phyloP scores from a whole-genome alignment of 2,797 vertebrate genomes.

The Macrochelys suwanniensis region DNA sequence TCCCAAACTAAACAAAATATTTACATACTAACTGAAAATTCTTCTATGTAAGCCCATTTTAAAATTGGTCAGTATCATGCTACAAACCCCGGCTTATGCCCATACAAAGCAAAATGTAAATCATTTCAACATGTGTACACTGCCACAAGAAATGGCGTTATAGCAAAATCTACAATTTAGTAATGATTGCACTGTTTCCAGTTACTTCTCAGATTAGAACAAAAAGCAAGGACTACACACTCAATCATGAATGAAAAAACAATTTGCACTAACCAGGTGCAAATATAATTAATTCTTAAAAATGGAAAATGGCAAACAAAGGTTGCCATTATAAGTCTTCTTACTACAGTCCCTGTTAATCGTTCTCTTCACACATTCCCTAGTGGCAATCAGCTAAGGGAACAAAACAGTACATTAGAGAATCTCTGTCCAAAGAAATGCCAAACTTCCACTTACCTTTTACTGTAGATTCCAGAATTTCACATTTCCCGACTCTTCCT shows the following conservation, averaged over 20 bases:
- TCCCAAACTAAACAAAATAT: neutral
- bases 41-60: neutral
- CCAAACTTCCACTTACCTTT: constrained; percentile 5
- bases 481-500: neutral
- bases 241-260: neutral
- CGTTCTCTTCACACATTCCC: neutral
- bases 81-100: neutral
- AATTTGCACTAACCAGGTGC: neutral
- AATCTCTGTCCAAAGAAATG: neutral
- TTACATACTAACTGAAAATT: neutral
- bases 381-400: neutral
- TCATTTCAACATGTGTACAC: neutral
- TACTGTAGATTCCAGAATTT: neutral
- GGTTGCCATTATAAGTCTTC: neutral
- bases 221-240: neutral
- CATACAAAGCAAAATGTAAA: neutral
- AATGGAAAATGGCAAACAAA: neutral
- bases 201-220: neutral
- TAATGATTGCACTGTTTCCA: neutral
- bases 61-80: neutral
- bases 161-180: neutral
- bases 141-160: neutral
- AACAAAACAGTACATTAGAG: neutral
- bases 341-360: neutral
- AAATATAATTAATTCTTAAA: neutral